Evolutionary conservation across 2,888 invertebrate species (phyloP).

Genomic region (Ellobium chinense): DNA sequence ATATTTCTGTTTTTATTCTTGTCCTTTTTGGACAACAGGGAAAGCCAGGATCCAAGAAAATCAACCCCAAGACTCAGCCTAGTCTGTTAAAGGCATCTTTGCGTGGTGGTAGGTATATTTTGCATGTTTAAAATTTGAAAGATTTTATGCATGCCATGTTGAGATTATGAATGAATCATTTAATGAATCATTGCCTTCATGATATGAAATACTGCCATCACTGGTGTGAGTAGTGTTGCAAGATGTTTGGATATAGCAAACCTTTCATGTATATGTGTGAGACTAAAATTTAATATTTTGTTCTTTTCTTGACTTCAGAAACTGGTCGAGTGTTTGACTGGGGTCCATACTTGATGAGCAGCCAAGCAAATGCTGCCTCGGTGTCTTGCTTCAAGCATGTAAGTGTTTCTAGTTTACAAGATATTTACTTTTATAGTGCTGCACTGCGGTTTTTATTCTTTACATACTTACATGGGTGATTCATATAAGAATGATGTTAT

Average conservation of each 20-base stretch:
- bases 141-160: too few species aligned
- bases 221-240: background rate
- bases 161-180: too few species aligned
- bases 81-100: constrained; percentile 34
- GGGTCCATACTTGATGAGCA: constrained; percentile 85
- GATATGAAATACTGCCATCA: too few species aligned
- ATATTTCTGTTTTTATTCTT: constrained; percentile 16
- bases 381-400: constrained; percentile 86
- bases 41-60: constrained; percentile 37
- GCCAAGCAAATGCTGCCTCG: constrained; percentile 86
- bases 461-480: too few species aligned
- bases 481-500: too few species aligned
- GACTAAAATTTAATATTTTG: too few species aligned
- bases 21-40: constrained; percentile 33
- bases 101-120: constrained; percentile 42
- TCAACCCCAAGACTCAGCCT: constrained; percentile 29
- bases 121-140: too few species aligned
- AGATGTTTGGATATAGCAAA: too few species aligned
- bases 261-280: background rate
- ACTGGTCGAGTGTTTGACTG: constrained; percentile 83
- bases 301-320: constrained; percentile 13
- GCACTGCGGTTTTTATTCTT: too few species aligned
- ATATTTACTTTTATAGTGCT: too few species aligned
- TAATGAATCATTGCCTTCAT: too few species aligned
- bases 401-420: too few species aligned